These are phyloP conservation scores for Castor canadensis DNA, from an alignment of 2,113 vertebrate species.

Conservation along the genomic window DNA sequence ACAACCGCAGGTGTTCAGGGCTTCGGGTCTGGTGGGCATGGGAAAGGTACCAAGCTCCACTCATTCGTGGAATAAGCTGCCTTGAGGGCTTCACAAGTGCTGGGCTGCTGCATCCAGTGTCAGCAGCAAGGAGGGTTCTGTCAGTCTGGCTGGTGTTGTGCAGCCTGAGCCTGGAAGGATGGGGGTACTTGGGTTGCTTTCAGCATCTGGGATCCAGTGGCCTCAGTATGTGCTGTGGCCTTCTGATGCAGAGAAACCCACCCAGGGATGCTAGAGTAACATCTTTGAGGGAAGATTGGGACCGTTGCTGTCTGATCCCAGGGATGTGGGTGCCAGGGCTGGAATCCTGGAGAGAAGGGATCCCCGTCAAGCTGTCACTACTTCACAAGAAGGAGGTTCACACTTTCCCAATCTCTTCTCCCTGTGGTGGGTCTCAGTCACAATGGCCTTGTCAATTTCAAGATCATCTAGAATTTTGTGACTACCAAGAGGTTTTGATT, in stretches of 20 bases:
- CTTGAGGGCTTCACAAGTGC: neutral
- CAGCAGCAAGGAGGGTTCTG: accelerated
- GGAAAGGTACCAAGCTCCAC: too few relatives aligned
- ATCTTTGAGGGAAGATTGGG: neutral
- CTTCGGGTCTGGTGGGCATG: too few relatives aligned
- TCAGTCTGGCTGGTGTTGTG: neutral
- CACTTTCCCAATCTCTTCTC: neutral
- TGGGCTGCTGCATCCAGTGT: neutral
- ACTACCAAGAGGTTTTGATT: neutral
- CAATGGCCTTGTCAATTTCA: neutral
- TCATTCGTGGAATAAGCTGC: too few relatives aligned
- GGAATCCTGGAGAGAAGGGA: neutral
- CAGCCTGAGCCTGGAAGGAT: neutral
- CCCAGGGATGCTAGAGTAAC: neutral
- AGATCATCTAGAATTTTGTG: neutral
- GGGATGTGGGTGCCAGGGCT: neutral
- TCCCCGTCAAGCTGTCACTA: neutral
- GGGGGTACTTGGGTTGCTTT: neutral
- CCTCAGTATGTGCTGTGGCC: neutral
- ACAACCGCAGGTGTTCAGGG: neutral
- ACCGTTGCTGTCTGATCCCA: neutral
- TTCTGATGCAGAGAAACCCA: neutral
- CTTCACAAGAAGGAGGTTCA: neutral
- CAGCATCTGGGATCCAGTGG: neutral
- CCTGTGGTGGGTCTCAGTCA: neutral